Conservation (phyloP, 2,888 invertebrate genomes). For the Augiades crinisus region DNA sequence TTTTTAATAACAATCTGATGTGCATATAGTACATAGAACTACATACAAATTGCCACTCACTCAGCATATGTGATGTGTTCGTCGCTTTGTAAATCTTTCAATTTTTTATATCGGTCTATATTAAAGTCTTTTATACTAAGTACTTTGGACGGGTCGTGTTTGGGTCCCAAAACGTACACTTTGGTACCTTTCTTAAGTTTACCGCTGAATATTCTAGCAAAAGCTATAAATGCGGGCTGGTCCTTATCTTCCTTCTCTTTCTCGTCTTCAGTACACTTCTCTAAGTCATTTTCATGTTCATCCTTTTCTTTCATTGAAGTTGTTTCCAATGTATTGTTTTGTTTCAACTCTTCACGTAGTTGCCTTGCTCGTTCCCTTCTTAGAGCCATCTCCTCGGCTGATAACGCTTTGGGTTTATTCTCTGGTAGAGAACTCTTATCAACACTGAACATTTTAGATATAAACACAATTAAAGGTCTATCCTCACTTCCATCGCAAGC, state of each 20-base stretch:
- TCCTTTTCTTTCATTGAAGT: constrained; percentile 39
- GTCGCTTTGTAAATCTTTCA: constrained; percentile 82
- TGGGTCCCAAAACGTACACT: constrained; percentile 92
- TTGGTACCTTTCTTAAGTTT: constrained; percentile 87
- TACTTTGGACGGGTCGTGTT: constrained; percentile 89
- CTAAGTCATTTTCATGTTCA: constrained; percentile 41
- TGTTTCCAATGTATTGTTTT: constrained; percentile 44
- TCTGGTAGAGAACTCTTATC: constrained; percentile 89
- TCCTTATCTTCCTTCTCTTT: constrained; percentile 63
- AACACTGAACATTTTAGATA: constrained; percentile 95
- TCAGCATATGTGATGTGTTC: constrained; percentile 84
- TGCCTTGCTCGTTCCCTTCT: constrained; percentile 85
- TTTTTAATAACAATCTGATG: constrained; percentile 5
- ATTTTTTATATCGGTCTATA: constrained; percentile 69
- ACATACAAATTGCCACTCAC: constrained; percentile 51
- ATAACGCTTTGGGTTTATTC: constrained; percentile 89
- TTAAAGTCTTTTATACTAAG: constrained; percentile 63
- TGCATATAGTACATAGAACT: constrained; percentile 15
- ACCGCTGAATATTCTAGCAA: constrained; percentile 96
- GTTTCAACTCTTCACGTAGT: constrained; percentile 82
- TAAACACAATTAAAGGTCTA: constrained; percentile 87
- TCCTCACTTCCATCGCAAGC: constrained; percentile 84
- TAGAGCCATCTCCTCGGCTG: constrained; percentile 86
- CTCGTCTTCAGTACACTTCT: constrained; percentile 65
- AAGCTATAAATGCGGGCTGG: constrained; percentile 90